Base-by-base conservation (phyloP, 2,797 vertebrate genomes). In the Cichlasoma orientale region DNA sequence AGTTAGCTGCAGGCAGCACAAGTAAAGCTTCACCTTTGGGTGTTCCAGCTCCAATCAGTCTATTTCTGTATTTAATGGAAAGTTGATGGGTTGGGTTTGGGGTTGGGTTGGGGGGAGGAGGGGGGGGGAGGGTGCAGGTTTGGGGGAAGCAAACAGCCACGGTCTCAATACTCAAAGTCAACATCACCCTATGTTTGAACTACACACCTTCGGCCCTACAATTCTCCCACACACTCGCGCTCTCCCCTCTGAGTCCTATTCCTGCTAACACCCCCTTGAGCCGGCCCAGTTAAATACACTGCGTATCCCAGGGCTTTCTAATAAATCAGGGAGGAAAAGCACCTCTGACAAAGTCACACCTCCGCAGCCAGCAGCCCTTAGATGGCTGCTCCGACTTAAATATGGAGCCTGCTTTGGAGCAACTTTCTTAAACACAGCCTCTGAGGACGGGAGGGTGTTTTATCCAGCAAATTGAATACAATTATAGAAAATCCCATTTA, bases 151-250 rank as follows among this genome's bases (percentile, higher is more conserved):
- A 94, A 95, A 95, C 93, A 95, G 88, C 56, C 44, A 93, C 90
- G 91, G 91, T 94, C 93, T 94, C 93, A 91, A 88, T 89, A 88
- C 90, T 92, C 89, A 89, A 86, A 92, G 93, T 91, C 93, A 95
- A 95, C 92, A 95, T 92, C 85, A 78, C 92, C 89, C 91, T 76
- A 83, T 94, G 92, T 95, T 95, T 96, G 94, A 96, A 95, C 94
- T 95, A 82, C 90, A 93, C 92, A 94, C 92, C 92, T 95, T 92
- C 79, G 69, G 89, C 71, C 84, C 85, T 87, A 82, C 89, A 90
- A 78, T 86, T 92, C 93, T 90, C 90, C 90, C 93, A 92, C 92
- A 94, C 90, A 92, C 92, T 90, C 87, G 31, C 54, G 27, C 89
- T 90, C 86, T 87, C 82, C 84, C 85, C 83, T 91, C 86, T 61